Evolutionary conservation across 2,113 vertebrate genomes (phyloP).

Genomic region (Isichthys henryi): DNA sequence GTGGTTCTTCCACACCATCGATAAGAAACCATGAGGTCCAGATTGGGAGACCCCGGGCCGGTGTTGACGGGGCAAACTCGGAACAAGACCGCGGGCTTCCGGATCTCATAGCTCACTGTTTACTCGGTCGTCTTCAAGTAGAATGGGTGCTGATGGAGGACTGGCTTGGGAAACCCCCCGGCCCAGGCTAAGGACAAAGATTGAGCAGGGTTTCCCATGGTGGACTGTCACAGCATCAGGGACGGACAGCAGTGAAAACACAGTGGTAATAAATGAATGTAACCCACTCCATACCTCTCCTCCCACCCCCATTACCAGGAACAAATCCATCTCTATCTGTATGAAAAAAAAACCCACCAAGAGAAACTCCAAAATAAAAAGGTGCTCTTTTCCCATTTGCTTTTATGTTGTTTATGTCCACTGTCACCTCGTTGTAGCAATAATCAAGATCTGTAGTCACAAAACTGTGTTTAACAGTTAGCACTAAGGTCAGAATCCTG

Average conservation of each 20-base stretch:
- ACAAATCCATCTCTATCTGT: constrained; percentile 49
- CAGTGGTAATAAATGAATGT: constrained; percentile 69
- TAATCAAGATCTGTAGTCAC: constrained; percentile 70
- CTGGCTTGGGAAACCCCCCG: not conserved
- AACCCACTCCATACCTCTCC: constrained; percentile 60
- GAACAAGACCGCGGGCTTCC: not conserved
- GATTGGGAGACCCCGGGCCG: not conserved
- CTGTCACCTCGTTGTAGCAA: constrained; percentile 88
- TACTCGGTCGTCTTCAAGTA: not conserved
- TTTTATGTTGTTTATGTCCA: constrained; percentile 60
- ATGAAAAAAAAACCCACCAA: constrained; percentile 66
- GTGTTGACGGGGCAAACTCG: not conserved
- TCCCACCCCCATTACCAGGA: not conserved
- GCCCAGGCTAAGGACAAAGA: constrained; percentile 35
- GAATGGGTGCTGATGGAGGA: not conserved
- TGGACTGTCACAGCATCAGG: constrained; percentile 45
- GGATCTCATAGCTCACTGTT: not conserved
- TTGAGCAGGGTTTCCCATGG: constrained; percentile 53
- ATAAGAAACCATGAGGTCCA: constrained; percentile 73
- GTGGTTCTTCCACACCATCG: constrained; percentile 91
- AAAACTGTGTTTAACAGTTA: constrained; percentile 64
- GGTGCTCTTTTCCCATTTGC: constrained; percentile 66
- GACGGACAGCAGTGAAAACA: constrained; percentile 38
- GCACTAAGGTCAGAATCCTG: constrained; percentile 67
- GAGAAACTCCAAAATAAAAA: constrained; percentile 74